A percentile compares a stretch with the other conserved stretches of the same genome.
Evolutionary conservation across 2,113 vertebrate genomes (phyloP).

Genomic region (Paradoxurus hermaphroditus): DNA sequence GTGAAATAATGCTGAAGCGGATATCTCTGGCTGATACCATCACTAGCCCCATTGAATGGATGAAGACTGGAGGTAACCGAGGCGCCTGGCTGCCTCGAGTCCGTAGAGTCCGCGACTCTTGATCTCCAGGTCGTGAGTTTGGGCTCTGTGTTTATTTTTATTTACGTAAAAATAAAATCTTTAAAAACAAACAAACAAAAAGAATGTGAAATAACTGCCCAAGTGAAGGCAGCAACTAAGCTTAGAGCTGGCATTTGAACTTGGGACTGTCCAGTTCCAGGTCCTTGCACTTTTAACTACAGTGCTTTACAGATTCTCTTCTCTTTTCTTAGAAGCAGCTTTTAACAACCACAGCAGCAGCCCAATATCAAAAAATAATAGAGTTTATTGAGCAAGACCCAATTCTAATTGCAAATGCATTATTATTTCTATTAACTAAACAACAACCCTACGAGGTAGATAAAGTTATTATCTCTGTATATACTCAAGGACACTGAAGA

Average conservation of each 20-base stretch:
- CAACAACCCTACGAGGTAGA: background rate
- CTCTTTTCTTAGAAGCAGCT: conserved; percentile 12
- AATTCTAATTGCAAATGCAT: background rate
- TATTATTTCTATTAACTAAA: background rate
- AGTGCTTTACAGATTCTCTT: background rate
- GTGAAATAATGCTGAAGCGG: background rate
- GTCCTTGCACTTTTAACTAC: background rate
- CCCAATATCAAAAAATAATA: background rate
- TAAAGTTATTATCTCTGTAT: background rate
- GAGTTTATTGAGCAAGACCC: background rate
- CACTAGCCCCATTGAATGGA: background rate
- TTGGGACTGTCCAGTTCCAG: background rate
- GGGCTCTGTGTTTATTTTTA: fast-evolving
- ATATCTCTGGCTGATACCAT: background rate
- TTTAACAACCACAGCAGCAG: background rate
- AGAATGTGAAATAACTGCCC: background rate
- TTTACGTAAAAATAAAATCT: background rate
- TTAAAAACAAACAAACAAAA: background rate
- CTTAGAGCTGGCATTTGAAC: background rate
- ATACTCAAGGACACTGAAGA: no score
- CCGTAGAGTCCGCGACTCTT: background rate
- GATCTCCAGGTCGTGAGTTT: background rate
- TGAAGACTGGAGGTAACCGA: background rate
- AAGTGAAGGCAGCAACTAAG: background rate
- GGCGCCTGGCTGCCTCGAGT: background rate